Conservation (phyloP, 2,888 invertebrate species). For the Noctua pronuba region DNA sequence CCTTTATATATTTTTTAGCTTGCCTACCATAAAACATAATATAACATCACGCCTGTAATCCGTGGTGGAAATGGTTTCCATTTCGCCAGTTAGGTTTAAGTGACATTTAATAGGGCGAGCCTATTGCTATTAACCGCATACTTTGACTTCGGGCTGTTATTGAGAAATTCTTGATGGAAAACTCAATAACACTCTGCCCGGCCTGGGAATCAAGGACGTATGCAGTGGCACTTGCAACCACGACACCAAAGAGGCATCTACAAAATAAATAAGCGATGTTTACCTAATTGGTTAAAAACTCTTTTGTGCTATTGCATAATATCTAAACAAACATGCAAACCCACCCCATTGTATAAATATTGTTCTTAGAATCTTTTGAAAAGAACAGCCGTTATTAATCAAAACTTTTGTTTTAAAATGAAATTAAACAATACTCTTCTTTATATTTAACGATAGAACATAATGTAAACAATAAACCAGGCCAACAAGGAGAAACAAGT, state of each 20-base stretch:
- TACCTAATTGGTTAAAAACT: neutral
- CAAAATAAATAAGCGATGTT: neutral
- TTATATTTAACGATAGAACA: neutral
- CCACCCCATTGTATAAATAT: neutral
- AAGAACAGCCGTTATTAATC: neutral
- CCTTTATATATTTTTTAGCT: neutral
- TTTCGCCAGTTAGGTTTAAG: neutral
- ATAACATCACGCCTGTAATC: neutral
- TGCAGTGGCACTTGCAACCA: neutral
- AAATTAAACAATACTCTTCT: conserved; percentile 3
- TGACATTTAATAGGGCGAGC: neutral
- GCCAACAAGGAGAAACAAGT: neutral
- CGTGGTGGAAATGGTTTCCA: neutral
- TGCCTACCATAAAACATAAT: neutral
- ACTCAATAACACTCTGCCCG: neutral
- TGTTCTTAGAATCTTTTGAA: neutral
- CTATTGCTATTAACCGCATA: neutral
- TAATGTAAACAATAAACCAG: neutral
- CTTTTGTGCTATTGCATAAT: neutral
- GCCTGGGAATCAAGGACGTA: neutral
- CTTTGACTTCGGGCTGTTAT: too few species aligned
- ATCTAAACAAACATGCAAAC: neutral
- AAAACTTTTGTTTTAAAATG: neutral
- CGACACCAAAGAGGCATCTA: neutral
- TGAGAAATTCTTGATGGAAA: too few species aligned